Conservation (phyloP, 2,113 vertebrate species). For the Marcusenius ussheri region DNA sequence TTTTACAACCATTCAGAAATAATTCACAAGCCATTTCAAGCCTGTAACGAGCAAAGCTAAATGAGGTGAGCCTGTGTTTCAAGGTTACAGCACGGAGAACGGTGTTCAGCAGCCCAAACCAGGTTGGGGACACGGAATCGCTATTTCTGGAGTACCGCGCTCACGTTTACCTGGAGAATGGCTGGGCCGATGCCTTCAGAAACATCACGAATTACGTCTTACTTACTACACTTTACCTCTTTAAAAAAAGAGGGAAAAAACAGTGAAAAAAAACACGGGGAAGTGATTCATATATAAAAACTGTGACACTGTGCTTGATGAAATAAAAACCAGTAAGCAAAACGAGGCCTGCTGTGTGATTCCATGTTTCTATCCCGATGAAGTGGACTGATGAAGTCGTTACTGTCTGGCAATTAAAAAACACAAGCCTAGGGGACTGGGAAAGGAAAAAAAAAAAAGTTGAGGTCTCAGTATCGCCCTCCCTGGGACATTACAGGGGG, state of each 20-base stretch:
- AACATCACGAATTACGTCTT: slow-evolving; percentile 83
- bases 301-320: slow-evolving; percentile 32
- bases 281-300: slow-evolving; percentile 92
- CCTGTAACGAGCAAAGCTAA: slow-evolving; percentile 76
- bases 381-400: slow-evolving; percentile 72
- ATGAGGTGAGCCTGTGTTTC: slow-evolving; percentile 37
- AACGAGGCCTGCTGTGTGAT: slow-evolving; percentile 80
- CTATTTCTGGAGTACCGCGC: slow-evolving; percentile 74
- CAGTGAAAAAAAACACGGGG: slow-evolving; percentile 89
- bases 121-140: slow-evolving; percentile 90
- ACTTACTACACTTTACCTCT: slow-evolving; percentile 98
- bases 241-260: slow-evolving; percentile 54
- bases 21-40: slow-evolving; percentile 72
- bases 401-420: slow-evolving; percentile 80
- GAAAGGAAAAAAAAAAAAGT: slow-evolving; percentile 75
- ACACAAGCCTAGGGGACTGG: slow-evolving; percentile 70
- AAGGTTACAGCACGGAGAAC: slow-evolving; percentile 61
- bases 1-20: slow-evolving; percentile 79
- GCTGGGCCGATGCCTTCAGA: slow-evolving; percentile 95
- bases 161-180: slow-evolving; percentile 91
- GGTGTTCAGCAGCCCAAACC: slow-evolving; percentile 84
- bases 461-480: slow-evolving; percentile 95
- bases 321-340: slow-evolving; percentile 65
- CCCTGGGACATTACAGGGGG: slow-evolving; percentile 97
- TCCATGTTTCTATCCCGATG: slow-evolving; percentile 49